Conservation (phyloP, 2,888 invertebrate genomes). For the Blastobasis adustella region DNA sequence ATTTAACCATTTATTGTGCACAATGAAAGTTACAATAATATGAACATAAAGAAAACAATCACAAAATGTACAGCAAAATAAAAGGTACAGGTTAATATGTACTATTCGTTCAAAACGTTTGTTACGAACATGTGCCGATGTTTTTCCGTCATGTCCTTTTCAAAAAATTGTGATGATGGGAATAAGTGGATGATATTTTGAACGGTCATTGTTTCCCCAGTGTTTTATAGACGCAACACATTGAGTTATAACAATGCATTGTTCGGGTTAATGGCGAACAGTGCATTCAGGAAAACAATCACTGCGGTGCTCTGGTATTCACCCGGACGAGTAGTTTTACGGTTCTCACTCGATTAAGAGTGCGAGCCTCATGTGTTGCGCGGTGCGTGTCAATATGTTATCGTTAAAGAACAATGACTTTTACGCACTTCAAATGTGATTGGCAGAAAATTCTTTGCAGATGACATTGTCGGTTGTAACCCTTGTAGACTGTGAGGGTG, state of each 20-base stretch:
- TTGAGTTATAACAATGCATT: constrained; percentile 40
- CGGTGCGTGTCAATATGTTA: constrained; percentile 22
- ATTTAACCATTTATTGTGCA: too few relatives aligned
- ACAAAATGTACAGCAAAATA: too few relatives aligned
- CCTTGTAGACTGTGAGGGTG: too few relatives aligned
- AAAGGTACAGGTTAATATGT: too few relatives aligned
- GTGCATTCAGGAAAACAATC: constrained; percentile 35
- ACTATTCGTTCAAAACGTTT: too few relatives aligned
- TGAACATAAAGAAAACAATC: too few relatives aligned
- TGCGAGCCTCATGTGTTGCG: constrained; percentile 18
- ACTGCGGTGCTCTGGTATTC: constrained; percentile 26
- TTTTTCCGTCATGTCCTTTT: too few relatives aligned
- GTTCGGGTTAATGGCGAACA: constrained; percentile 35
- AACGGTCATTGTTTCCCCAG: constrained; percentile 22
- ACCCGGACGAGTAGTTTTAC: constrained; percentile 31
- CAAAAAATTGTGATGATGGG: background rate
- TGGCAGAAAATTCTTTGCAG: too few relatives aligned
- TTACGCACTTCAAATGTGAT: background rate
- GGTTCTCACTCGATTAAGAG: constrained; percentile 20
- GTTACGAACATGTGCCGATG: too few relatives aligned
- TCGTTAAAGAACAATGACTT: constrained; percentile 16
- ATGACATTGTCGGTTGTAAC: too few relatives aligned
- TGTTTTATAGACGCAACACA: constrained; percentile 28
- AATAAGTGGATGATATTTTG: constrained; percentile 9
- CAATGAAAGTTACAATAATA: too few relatives aligned